These are phyloP conservation scores for Nicator chloris DNA, from an alignment of 2,113 vertebrate species.

Conservation along the genomic window DNA sequence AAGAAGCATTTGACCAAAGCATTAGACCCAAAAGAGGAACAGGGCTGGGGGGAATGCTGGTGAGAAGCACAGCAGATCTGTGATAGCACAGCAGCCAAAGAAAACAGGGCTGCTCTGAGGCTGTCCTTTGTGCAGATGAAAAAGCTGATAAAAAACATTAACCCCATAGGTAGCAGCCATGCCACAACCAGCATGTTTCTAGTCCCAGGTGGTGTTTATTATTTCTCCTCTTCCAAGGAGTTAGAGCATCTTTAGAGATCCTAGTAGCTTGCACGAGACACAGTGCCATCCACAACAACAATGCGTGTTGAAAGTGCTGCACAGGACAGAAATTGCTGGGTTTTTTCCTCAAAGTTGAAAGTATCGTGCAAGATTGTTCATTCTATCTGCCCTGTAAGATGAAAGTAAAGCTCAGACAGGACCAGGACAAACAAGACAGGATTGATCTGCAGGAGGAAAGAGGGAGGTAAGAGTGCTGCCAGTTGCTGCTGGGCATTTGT, in stretches of 20 bases:
- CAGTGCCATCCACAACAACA: rapidly evolving
- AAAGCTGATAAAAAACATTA: not conserved
- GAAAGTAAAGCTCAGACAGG: not conserved
- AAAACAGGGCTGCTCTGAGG: not conserved
- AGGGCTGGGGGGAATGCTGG: not conserved
- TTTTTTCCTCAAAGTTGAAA: not conserved
- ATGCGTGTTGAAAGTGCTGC: rapidly evolving
- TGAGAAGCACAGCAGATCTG: not conserved
- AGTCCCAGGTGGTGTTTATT: not conserved
- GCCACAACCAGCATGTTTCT: not conserved
- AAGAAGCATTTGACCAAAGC: not conserved
- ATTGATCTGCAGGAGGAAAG: not conserved
- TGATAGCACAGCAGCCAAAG: not conserved
- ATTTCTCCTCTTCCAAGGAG: not conserved
- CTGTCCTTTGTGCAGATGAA: not conserved
- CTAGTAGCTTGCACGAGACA: not conserved
- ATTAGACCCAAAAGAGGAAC: not conserved
- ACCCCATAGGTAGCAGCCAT: not conserved
- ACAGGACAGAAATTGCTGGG: not conserved
- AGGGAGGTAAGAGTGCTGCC: not conserved
- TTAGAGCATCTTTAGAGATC: not conserved
- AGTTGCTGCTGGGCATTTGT: rapidly evolving
- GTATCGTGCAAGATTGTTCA: not conserved
- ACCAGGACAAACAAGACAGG: not conserved
- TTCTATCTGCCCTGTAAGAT: not conserved